Base-by-base conservation (phyloP, 2,888 invertebrate species). In the Caenorhabditis sp. region DNA sequence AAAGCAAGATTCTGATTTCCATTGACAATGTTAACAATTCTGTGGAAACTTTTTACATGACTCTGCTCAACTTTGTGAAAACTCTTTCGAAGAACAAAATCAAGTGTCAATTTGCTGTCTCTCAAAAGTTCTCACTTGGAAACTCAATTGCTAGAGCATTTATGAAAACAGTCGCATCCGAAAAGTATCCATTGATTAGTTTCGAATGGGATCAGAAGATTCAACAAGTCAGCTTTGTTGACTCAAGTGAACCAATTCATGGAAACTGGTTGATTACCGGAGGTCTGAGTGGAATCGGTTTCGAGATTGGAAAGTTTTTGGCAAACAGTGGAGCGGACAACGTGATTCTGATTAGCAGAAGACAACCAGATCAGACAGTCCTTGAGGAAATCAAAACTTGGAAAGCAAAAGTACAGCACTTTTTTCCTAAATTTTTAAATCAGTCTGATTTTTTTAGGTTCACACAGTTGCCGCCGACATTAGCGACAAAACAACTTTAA, bases 271-370 rank as follows among this genome's bases (percentile, higher is more conserved):
- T 90, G 47, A 85, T 90, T 1, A 89, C 89, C 5, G 90, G 90
- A 20, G 90, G 90, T 47, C 80, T 89, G 22, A 84, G 86, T 40
- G 90, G 90, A 18, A 87, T 90, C 13, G 90, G 90, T 6, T 80
- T 86, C 28, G 85, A 80, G 6, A 87, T 88, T 60, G 89, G 88
- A 20, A 76, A 83, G n/a, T 85, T 62, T 50, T 76, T 88, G 28
- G 76, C 62, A 1, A 71, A 79, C 44, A 69, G 53, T 13, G 80
- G 82, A 40, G 85, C 84, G 1, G 72, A 71, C 3, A 80, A 78
- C 15, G 70, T 88, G 1, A 67, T 85, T 1, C 76, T 88, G 18
- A 55, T 86, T n/a, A 82, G 86, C 37, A 64, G 88, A 74, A 77
- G 87, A 58, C 53, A 69, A 35, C 87, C 87, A 37, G 68, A 69